phyloP scores from a whole-genome alignment of 2,113 vertebrate genomes.

The Nycticorax nycticorax region DNA sequence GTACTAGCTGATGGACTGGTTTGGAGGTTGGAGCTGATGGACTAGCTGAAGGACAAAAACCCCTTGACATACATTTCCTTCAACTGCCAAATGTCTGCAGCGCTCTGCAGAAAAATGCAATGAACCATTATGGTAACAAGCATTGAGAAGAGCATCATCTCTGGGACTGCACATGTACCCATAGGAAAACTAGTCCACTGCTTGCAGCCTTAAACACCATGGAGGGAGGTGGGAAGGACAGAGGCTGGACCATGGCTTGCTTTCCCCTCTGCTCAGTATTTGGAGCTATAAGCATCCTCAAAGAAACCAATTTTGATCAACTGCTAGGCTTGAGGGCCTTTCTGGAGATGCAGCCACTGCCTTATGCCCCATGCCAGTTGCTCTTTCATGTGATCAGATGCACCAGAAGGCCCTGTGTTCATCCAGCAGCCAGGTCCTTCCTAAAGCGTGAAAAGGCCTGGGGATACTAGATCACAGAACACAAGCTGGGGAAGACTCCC shows the following conservation, averaged over 20 bases:
- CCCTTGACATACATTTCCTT: not conserved
- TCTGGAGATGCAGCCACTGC: not conserved
- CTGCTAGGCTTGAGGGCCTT: not conserved
- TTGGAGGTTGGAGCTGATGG: too few species aligned
- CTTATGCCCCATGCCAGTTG: not conserved
- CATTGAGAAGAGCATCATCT: not conserved
- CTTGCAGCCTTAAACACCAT: not conserved
- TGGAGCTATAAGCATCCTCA: not conserved
- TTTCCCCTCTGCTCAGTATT: not conserved
- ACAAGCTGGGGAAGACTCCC: not conserved
- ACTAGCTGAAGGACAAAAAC: not conserved
- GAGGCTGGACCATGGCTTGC: not conserved
- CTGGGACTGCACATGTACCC: accelerated
- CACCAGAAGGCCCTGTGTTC: not conserved
- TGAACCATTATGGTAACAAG: not conserved
- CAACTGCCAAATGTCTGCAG: not conserved
- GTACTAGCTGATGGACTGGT: not conserved
- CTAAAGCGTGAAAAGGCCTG: not conserved
- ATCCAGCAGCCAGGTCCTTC: not conserved
- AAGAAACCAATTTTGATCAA: not conserved
- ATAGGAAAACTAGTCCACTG: not conserved
- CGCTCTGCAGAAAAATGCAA: not conserved
- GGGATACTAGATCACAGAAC: not conserved
- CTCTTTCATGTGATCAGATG: not conserved
- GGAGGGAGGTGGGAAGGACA: not conserved